Conservation (phyloP, 2,797 vertebrate genomes). For the Alauda arvensis region DNA sequence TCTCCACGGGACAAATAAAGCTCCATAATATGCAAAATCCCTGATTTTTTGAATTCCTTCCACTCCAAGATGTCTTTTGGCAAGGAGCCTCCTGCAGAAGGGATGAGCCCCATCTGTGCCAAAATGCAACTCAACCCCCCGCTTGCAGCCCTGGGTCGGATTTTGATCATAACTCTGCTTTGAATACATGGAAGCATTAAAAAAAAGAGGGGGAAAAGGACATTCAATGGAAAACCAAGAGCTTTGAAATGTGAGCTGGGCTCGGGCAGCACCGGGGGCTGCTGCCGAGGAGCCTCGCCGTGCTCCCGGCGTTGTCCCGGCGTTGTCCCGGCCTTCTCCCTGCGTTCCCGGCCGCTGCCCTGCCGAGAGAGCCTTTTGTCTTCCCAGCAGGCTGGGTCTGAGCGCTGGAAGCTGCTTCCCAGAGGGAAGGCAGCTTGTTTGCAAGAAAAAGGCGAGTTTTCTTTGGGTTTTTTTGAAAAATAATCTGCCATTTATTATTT, state of each 20-base stretch:
- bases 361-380: constrained; percentile 25
- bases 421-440: constrained; percentile 34
- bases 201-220: background rate
- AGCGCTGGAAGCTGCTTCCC: background rate
- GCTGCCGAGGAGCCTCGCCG: background rate
- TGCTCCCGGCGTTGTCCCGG: background rate
- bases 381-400: background rate
- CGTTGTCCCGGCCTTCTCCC: background rate
- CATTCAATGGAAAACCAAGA: background rate
- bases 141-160: constrained; percentile 31
- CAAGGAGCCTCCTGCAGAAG: constrained; percentile 46
- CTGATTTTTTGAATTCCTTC: constrained; percentile 36
- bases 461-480: constrained; percentile 12
- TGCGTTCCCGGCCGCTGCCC: background rate
- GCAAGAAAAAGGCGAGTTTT: constrained; percentile 32
- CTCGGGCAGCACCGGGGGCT: background rate
- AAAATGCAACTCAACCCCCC: constrained; percentile 37
- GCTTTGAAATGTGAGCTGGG: constrained; percentile 55
- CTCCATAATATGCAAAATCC: constrained; percentile 3
- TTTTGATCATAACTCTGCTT: constrained; percentile 54
- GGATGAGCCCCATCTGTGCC: constrained; percentile 48
- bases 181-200: background rate
- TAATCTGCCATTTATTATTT: constrained; percentile 1
- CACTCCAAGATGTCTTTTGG: constrained; percentile 47
- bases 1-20: constrained; percentile 33